Conservation (phyloP, 2,797 vertebrate species). For the Tadarida brasiliensis region DNA sequence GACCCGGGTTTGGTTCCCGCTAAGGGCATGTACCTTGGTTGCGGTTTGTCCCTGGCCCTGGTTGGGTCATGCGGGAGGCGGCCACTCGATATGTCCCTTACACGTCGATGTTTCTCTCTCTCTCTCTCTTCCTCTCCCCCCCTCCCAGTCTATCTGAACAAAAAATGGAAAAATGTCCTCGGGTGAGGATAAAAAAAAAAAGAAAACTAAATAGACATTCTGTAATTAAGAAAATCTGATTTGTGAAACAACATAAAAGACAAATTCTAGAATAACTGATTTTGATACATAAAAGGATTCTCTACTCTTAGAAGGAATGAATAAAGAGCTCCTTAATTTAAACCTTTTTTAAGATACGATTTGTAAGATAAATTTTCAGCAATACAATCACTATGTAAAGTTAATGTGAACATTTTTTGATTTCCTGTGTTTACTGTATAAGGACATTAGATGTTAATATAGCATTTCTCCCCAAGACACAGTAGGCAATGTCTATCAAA, state of each 20-base stretch:
- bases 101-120: too few relatives aligned
- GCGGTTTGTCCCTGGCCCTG: too few relatives aligned
- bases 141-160: too few relatives aligned
- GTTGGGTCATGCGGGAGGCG: too few relatives aligned
- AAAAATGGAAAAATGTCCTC: too few relatives aligned
- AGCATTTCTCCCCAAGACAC: neutral
- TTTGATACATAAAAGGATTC: neutral
- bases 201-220: neutral
- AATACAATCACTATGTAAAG: neutral
- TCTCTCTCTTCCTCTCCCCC: too few relatives aligned
- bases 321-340: constrained; percentile 33
- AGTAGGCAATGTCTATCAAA: neutral
- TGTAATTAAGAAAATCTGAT: constrained; percentile 14
- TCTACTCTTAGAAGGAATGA: neutral
- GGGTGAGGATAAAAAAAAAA: too few relatives aligned
- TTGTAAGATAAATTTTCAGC: neutral
- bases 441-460: neutral
- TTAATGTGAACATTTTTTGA: neutral
- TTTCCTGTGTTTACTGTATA: neutral
- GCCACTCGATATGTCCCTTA: too few relatives aligned
- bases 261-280: constrained; percentile 4
- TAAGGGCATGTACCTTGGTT: too few relatives aligned
- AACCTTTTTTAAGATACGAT: neutral
- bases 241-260: constrained; percentile 16
- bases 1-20: too few relatives aligned